phyloP scores from a whole-genome alignment of 1,140 invertebrate species.

The Bicyclus anynana region DNA sequence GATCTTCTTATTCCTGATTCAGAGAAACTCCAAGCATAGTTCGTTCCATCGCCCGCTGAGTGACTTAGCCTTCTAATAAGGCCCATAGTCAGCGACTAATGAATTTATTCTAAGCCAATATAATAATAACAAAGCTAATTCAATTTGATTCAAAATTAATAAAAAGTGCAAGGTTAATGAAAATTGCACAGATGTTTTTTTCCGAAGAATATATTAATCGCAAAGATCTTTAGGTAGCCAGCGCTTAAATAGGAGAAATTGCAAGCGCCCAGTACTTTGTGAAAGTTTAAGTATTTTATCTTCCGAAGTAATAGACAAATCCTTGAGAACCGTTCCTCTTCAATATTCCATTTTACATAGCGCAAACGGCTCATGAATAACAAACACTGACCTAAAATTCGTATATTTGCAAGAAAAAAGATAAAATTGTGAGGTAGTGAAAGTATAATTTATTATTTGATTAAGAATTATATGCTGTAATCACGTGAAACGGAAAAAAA shows the following conservation, averaged over 20 bases:
- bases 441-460: neutral
- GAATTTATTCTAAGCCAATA: too few species aligned
- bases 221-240: too few species aligned
- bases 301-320: neutral
- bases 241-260: too few species aligned
- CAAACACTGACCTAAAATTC: neutral
- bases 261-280: too few species aligned
- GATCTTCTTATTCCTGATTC: too few species aligned
- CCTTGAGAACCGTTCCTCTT: neutral
- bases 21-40: too few species aligned
- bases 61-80: too few species aligned
- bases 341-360: constrained; percentile 2
- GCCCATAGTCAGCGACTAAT: too few species aligned
- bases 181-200: too few species aligned
- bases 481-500: neutral
- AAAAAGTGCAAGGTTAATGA: neutral
- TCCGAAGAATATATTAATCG: too few species aligned
- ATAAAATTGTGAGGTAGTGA: neutral
- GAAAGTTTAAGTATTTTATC: neutral
- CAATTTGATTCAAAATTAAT: neutral
- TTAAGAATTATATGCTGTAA: neutral
- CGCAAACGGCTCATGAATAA: constrained; percentile 7
- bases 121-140: too few species aligned
- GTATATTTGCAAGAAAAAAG: neutral
- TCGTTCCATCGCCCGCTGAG: too few species aligned